phyloP scores from a whole-genome alignment of 2,888 invertebrate species.

The Syritta pipiens region DNA sequence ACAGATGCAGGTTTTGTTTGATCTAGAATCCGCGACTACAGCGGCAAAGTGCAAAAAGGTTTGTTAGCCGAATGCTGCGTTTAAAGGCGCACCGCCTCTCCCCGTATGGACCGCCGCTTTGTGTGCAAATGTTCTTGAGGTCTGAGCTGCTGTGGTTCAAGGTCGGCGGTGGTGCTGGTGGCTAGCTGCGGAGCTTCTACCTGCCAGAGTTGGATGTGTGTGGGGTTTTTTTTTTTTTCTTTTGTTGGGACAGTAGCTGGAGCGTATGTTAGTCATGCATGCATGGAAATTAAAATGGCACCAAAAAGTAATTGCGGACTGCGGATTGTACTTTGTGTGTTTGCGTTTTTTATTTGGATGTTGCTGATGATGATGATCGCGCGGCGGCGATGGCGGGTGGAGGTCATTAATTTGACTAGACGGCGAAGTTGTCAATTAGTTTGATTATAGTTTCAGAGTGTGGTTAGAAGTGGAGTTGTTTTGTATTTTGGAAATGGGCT shows the following conservation, averaged over 20 bases:
- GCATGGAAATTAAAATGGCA: constrained; percentile 57
- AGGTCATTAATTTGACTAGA: constrained; percentile 62
- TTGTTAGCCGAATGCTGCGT: constrained; percentile 34
- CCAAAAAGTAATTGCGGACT: constrained; percentile 40
- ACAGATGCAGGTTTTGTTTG: constrained; percentile 55
- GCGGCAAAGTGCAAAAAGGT: constrained; percentile 56
- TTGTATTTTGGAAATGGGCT: too few species aligned
- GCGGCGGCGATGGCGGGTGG: neutral
- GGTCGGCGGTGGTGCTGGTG: constrained; percentile 9
- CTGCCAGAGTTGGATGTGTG: constrained; percentile 8
- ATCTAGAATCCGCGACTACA: constrained; percentile 48
- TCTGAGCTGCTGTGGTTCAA: constrained; percentile 61
- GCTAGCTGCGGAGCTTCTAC: constrained; percentile 12
- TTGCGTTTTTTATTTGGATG: neutral
- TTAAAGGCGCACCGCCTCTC: constrained; percentile 6
- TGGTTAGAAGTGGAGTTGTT: constrained; percentile 11
- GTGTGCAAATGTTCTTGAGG: constrained; percentile 43
- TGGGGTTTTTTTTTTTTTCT: constrained; percentile 2
- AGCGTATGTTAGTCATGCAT: constrained; percentile 63
- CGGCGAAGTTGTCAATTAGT: constrained; percentile 53
- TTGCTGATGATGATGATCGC: neutral
- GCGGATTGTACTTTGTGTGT: constrained; percentile 33
- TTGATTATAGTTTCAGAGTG: constrained; percentile 44
- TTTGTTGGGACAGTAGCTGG: constrained; percentile 45
- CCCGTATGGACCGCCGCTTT: too few species aligned